Evolutionary conservation across 2,113 vertebrate genomes (phyloP), one percentile per base, ranked within the genome.

Genomic region (Galemys pyrenaicus): DNA sequence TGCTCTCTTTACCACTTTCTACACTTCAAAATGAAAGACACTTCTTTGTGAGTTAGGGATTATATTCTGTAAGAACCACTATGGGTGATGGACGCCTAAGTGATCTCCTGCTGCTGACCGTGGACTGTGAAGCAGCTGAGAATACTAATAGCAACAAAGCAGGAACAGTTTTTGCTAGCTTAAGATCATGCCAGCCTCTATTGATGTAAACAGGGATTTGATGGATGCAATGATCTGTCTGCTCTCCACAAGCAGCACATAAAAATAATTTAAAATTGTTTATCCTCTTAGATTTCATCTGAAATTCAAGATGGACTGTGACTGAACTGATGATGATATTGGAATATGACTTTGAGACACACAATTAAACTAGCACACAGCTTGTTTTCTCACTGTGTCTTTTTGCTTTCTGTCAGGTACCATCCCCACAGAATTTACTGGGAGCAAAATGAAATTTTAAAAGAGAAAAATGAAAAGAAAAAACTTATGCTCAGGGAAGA

Each of bases 221-320:
- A 98, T 95, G 89, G 97, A 98, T 97, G 77, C 70, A 94, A 83
- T 95, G 96, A 97, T 98, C 96, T 97, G 91, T 78, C 96, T 97
- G 67, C 92, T 97, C 83, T 87, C 89, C 96, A 91, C 89, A 96
- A 94, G 91, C 86, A 96, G n/a, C 80, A 96, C 60, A 93, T 95
- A 96, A 96, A 96, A 89, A 97, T 96, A 97, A 96, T 84, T 98
- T 97, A 85, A 91, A 94, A 96, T 94, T 96, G 95, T 96, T 98
- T 97, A 97, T 97, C 89, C 80, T 90, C 92, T 94, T 97, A 97
- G 87, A 97, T 98, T 97, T 97, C 97, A 96, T 96, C 44, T 93
- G 35, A 92, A 97, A 97, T 93, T 87, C 51, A 96, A 89, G 87
- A 86, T 35, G 94, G 54, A 85, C 49, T 95, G 75, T 79, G 89